A percentile compares a stretch with the other conserved stretches of the same genome.
These are phyloP conservation scores for Tolypeutes matacus DNA, from an alignment of 2,797 vertebrate genomes.

Conservation along the genomic window DNA sequence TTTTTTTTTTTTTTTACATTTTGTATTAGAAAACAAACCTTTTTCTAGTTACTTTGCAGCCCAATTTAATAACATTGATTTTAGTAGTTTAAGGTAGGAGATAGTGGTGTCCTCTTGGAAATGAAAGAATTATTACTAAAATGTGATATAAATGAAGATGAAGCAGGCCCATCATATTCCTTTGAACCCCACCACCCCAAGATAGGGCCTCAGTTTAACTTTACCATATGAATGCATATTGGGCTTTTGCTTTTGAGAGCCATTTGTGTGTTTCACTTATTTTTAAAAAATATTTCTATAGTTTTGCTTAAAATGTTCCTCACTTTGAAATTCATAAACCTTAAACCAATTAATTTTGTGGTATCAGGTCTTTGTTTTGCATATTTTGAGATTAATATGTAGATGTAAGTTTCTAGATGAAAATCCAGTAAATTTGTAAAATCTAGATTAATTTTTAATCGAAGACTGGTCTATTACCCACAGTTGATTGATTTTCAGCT, in stretches of 20 bases:
- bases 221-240: neutral
- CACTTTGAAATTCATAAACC: constrained; percentile 63
- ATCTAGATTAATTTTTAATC: constrained; percentile 51
- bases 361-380: constrained; percentile 31
- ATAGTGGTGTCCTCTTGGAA: constrained; percentile 53
- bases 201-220: neutral
- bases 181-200: neutral
- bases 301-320: constrained; percentile 39
- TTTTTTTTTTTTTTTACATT: neutral
- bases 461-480: neutral
- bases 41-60: constrained; percentile 61
- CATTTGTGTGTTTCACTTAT: constrained; percentile 51
- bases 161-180: neutral
- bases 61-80: constrained; percentile 53
- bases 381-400: constrained; percentile 63
- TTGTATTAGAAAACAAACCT: constrained; percentile 41
- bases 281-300: constrained; percentile 38
- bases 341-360: constrained; percentile 53
- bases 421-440: constrained; percentile 21
- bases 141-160: constrained; percentile 26
- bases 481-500: constrained; percentile 61
- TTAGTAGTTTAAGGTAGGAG: constrained; percentile 46
- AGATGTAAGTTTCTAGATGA: constrained; percentile 48
- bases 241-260: constrained; percentile 28
- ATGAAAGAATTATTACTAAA: constrained; percentile 52